A percentile compares a stretch with the other conserved stretches of the same genome.
Evolutionary conservation across 1,140 invertebrate species (phyloP).

Genomic region (Dendroctonus valens): DNA sequence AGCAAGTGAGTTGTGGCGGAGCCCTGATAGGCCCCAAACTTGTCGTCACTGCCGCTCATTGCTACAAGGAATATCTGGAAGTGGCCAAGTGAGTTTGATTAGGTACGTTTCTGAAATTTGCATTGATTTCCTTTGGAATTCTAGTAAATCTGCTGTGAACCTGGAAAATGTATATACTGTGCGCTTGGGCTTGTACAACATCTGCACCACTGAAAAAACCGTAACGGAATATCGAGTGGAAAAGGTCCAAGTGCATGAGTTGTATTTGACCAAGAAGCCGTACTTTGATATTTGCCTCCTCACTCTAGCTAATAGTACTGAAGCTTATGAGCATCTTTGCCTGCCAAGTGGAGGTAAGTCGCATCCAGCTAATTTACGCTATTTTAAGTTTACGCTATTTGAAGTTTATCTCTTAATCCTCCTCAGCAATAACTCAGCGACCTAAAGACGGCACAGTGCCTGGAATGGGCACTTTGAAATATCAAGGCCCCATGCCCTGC

Average conservation of each 20-base stretch:
- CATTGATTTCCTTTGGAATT: constrained; percentile 8
- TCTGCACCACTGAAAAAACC: constrained; percentile 39
- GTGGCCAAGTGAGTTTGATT: constrained; percentile 11
- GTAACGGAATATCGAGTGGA: constrained; percentile 33
- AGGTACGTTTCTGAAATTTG: neutral
- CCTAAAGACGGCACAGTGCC: constrained; percentile 39
- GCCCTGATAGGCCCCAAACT: constrained; percentile 40
- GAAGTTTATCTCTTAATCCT: constrained; percentile 6
- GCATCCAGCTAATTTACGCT: neutral
- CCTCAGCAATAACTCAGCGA: constrained; percentile 20
- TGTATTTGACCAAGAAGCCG: constrained; percentile 39
- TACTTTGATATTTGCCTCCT: constrained; percentile 45
- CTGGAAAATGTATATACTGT: constrained; percentile 41
- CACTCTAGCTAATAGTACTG: constrained; percentile 34
- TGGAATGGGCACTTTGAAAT: constrained; percentile 40
- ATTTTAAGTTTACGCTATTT: neutral
- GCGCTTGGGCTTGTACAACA: constrained; percentile 43
- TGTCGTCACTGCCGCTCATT: constrained; percentile 47
- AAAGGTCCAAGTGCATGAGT: constrained; percentile 44
- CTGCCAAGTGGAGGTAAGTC: constrained; percentile 32
- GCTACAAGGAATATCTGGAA: constrained; percentile 40
- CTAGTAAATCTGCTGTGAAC: constrained; percentile 30
- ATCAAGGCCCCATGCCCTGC: constrained; percentile 39
- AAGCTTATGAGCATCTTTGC: constrained; percentile 38
- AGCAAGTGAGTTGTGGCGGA: constrained; percentile 41